Conservation (phyloP, 2,888 invertebrate species). For the Beris chalybata region DNA sequence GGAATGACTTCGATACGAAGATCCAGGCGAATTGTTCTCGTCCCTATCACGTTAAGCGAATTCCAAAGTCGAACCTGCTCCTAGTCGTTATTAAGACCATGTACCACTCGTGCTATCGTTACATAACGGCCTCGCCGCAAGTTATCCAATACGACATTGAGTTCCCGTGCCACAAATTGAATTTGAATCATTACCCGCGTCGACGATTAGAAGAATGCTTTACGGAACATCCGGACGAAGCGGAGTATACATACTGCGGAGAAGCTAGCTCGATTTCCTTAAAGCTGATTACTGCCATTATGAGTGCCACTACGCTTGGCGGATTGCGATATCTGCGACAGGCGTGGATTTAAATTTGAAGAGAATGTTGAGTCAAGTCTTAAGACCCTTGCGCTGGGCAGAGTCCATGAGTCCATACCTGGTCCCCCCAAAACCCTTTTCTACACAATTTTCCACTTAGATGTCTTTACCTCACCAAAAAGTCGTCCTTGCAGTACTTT, state of each 20-base stretch:
- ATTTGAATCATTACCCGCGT: slow-evolving; percentile 68
- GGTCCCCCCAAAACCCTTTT: no score
- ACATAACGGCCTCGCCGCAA: slow-evolving; percentile 59
- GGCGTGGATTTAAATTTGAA: neutral
- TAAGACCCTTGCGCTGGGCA: neutral
- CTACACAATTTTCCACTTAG: no score
- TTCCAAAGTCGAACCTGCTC: slow-evolving; percentile 77
- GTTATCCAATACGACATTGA: slow-evolving; percentile 59
- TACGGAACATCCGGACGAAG: slow-evolving; percentile 69
- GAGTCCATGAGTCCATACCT: neutral
- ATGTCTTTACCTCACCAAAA: no score
- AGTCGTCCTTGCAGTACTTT: no score
- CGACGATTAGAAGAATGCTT: slow-evolving; percentile 74
- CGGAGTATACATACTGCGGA: slow-evolving; percentile 52
- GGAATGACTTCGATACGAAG: slow-evolving; percentile 52
- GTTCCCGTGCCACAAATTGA: slow-evolving; percentile 76
- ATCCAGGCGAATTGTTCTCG: slow-evolving; percentile 58
- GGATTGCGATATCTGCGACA: neutral
- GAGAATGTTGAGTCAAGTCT: neutral
- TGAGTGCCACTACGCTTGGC: slow-evolving; percentile 10
- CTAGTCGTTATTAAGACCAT: slow-evolving; percentile 70
- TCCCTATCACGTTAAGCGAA: slow-evolving; percentile 70
- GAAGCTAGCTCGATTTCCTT: slow-evolving; percentile 45
- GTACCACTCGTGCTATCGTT: slow-evolving; percentile 57
- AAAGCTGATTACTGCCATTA: neutral